Evolutionary conservation across 1,140 invertebrate genomes (phyloP).

Genomic region (Agrypnia vestita): DNA sequence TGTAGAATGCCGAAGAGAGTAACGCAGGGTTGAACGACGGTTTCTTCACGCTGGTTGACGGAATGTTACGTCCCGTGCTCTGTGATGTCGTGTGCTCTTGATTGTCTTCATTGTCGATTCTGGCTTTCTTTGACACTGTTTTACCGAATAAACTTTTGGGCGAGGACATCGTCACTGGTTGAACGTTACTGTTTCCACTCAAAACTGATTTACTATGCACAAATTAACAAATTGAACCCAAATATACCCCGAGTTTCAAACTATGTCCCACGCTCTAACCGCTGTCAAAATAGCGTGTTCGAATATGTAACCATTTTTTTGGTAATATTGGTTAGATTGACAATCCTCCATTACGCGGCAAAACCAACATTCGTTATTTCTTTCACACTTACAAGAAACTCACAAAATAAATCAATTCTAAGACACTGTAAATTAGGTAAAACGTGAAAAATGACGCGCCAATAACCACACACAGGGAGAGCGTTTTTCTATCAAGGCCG

Average conservation of each 20-base stretch:
- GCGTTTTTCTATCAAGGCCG: slow-evolving; percentile 37
- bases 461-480: slow-evolving; percentile 40
- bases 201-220: slow-evolving; percentile 8
- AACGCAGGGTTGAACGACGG: slow-evolving; percentile 56
- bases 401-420: slow-evolving; percentile 12
- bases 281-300: slow-evolving; percentile 53
- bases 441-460: slow-evolving; percentile 41
- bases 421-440: slow-evolving; percentile 17
- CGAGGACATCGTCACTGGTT: slow-evolving; percentile 34
- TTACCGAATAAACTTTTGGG: slow-evolving; percentile 38
- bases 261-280: slow-evolving; percentile 53
- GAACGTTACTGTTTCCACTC: background rate
- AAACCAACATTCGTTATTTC: slow-evolving; percentile 27
- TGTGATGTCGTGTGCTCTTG: slow-evolving; percentile 34
- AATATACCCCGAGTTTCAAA: slow-evolving; percentile 51
- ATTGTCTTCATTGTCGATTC: slow-evolving; percentile 44
- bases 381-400: slow-evolving; percentile 12
- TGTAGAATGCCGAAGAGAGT: slow-evolving; percentile 58
- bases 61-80: slow-evolving; percentile 33
- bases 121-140: slow-evolving; percentile 36
- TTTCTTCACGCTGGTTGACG: slow-evolving; percentile 24
- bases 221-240: slow-evolving; percentile 28
- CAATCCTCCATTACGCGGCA: slow-evolving; percentile 46
- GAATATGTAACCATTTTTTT: slow-evolving; percentile 39
- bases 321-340: slow-evolving; percentile 46